phyloP scores from a whole-genome alignment of 1,140 invertebrate genomes.

The Pygmarrhopalites habei region DNA sequence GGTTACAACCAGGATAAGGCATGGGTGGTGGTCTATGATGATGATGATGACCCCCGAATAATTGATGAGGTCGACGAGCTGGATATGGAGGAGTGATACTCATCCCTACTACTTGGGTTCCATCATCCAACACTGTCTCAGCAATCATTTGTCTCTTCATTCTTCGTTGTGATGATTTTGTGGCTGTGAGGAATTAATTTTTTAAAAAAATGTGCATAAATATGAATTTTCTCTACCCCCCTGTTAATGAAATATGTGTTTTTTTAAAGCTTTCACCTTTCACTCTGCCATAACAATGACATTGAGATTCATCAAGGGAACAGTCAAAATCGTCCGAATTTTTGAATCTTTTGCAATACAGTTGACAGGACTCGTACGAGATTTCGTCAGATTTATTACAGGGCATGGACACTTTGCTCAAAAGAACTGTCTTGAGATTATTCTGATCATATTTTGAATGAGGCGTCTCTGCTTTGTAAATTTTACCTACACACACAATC shows the following conservation, averaged over 20 bases:
- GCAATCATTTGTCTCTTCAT: neutral
- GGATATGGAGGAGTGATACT: neutral
- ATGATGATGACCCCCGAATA: neutral
- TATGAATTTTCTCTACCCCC: too few relatives aligned
- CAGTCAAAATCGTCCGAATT: neutral
- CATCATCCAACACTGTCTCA: neutral
- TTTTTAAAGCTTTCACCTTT: too few relatives aligned
- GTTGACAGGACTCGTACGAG: neutral
- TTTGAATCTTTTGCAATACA: neutral
- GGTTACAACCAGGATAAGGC: neutral
- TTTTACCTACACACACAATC: too few relatives aligned
- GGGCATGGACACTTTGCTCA: too few relatives aligned
- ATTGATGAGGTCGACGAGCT: neutral
- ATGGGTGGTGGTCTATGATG: neutral
- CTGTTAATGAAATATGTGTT: neutral
- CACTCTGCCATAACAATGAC: neutral
- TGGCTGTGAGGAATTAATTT: neutral
- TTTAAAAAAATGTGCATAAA: neutral
- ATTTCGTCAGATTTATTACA: too few relatives aligned
- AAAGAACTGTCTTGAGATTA: too few relatives aligned
- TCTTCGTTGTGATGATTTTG: neutral
- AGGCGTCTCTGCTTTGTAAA: too few relatives aligned
- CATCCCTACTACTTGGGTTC: neutral
- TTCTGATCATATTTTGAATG: too few relatives aligned
- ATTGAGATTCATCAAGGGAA: neutral